These are phyloP conservation scores for Cataglyphis livida DNA, from an alignment of 2,888 invertebrate genomes.

Conservation along the genomic window DNA sequence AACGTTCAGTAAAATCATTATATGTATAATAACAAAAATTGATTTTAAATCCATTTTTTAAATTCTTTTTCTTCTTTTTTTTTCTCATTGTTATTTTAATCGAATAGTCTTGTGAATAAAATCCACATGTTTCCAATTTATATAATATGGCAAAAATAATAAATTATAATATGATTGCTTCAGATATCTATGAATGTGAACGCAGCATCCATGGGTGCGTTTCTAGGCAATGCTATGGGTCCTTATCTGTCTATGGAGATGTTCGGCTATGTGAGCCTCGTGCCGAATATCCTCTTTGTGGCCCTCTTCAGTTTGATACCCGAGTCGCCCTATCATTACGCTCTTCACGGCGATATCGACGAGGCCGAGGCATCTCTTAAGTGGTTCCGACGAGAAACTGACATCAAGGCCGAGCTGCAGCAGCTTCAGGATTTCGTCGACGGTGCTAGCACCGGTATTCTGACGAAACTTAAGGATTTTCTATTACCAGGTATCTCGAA, in stretches of 20 bases:
- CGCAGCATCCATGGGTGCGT: slow-evolving; percentile 78
- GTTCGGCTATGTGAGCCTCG: slow-evolving; percentile 79
- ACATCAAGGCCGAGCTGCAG: slow-evolving; percentile 79
- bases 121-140: neutral
- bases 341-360: slow-evolving; percentile 75
- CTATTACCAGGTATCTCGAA: slow-evolving; percentile 70
- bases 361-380: slow-evolving; percentile 81
- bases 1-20: neutral
- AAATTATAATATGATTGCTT: slow-evolving; percentile 45
- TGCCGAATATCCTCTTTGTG: slow-evolving; percentile 78
- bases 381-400: slow-evolving; percentile 79
- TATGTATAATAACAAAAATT: neutral
- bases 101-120: neutral
- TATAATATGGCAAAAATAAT: neutral
- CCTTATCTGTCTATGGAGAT: slow-evolving; percentile 81
- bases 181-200: slow-evolving; percentile 82
- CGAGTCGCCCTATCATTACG: slow-evolving; percentile 83
- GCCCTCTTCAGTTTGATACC: slow-evolving; percentile 80
- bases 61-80: neutral
- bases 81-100: neutral
- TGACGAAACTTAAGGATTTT: slow-evolving; percentile 75
- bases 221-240: slow-evolving; percentile 83
- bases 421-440: slow-evolving; percentile 80
- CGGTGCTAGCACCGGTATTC: slow-evolving; percentile 74
- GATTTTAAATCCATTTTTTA: neutral